Base-by-base conservation (phyloP, 1,140 invertebrate genomes). In the Littorina saxatilis region DNA sequence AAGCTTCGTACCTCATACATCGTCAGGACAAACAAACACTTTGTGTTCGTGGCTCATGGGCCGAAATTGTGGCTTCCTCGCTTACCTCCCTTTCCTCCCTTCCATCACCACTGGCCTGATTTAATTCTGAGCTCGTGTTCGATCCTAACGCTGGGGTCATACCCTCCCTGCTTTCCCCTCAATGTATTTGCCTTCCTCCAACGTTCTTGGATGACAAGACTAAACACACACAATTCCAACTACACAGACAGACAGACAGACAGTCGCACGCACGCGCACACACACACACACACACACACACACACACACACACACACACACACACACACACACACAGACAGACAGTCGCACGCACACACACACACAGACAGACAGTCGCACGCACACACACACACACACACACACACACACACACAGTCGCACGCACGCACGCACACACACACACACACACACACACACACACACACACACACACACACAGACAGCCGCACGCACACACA, bases 331-430 rank as follows among this genome's bases (percentile, higher is more conserved):
- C 43, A 35, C 35, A 47, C 43, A 47, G 43, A 47, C 3, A 4
- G 27, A 70, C 32, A 43, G 32, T 29, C 52, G 63, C 77, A 79
- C 1, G 47, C 32, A 70, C 58, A 80, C 78, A 72, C 68, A 29
- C 32, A 47, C 43, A 9, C 43, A 47, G 7, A 9, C 43, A 47
- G 7, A 9, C 7, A 47, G 7, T 9, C 43, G 17, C 43, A 47
- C 43, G 17, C 43, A 47, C 7, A 47, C 3, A 4, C n/a, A 23
- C n/a, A 23, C 55, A 58, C 55, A 58, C 55, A 58, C 55, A 58
- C 55, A 58, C 55, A 58, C 55, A 58, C 55, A 58, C 55, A 58
- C 55, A 58, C 55, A 58, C 55, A 58, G 4, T 4, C 55, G n/a
- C 55, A 58, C 55, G 23, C 55, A 58, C 55, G n/a, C 55, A 27